A percentile compares a stretch with the other conserved stretches of the same genome.
Conservation (phyloP, 2,888 invertebrate genomes). For the Cenopis cana region DNA sequence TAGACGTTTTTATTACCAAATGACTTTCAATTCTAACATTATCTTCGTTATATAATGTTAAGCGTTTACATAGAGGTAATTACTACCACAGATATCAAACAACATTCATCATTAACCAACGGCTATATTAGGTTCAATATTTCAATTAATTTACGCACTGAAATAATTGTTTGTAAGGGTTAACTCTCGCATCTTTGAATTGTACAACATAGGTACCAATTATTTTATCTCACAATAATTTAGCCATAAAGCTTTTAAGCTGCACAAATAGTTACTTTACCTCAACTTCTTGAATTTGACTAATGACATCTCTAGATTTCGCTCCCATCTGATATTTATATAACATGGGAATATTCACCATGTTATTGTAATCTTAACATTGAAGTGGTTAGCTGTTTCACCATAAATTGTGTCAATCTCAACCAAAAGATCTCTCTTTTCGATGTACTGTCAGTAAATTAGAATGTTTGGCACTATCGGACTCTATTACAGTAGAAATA, state of each 20-base stretch:
- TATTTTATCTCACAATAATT: background rate
- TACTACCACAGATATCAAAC: background rate
- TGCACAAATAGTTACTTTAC: conserved; percentile 17
- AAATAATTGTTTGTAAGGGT: background rate
- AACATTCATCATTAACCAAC: background rate
- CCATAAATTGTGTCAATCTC: no score
- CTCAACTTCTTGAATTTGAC: conserved; percentile 4
- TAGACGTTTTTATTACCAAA: background rate
- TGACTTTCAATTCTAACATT: background rate
- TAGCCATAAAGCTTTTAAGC: conserved; percentile 3
- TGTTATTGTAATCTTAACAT: no score
- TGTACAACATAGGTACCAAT: conserved; percentile 21
- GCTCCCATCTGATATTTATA: background rate
- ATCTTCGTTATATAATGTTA: background rate
- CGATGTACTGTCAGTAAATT: no score
- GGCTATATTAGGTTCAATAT: background rate
- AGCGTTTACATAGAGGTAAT: background rate
- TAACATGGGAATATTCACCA: no score
- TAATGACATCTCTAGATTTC: background rate
- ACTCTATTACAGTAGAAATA: no score
- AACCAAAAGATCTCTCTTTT: no score
- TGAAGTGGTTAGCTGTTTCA: no score
- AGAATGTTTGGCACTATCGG: no score
- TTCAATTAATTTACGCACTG: background rate
- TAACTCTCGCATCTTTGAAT: conserved; percentile 10